These are phyloP conservation scores for Formicarius rufipectus DNA, from an alignment of 2,113 vertebrate genomes.

Conservation along the genomic window DNA sequence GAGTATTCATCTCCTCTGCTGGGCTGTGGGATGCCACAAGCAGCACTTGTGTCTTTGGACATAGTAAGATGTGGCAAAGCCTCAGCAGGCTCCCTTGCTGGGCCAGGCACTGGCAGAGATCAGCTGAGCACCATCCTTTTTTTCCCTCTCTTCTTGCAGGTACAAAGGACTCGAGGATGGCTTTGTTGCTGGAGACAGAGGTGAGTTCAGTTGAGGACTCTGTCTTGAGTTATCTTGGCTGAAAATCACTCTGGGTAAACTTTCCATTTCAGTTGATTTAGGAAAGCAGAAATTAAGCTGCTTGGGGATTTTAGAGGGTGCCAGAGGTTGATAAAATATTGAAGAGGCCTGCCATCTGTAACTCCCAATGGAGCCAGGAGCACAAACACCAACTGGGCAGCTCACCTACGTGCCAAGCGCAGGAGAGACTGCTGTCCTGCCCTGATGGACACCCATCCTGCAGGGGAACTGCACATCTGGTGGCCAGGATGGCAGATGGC, in stretches of 20 bases:
- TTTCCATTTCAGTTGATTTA: slow-evolving; percentile 11
- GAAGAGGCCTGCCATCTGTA: background rate
- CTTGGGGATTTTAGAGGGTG: background rate
- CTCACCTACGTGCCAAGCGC: background rate
- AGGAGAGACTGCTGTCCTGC: background rate
- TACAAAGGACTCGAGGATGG: background rate
- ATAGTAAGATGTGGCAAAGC: background rate
- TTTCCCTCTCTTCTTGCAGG: background rate
- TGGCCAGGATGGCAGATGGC: background rate
- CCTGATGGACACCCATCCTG: background rate
- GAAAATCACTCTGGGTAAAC: slow-evolving; percentile 25
- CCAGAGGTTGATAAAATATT: slow-evolving; percentile 44
- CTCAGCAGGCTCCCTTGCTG: background rate
- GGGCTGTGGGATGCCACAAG: background rate
- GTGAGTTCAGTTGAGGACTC: slow-evolving; percentile 50
- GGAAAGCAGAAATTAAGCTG: background rate
- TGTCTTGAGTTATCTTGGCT: slow-evolving; percentile 2
- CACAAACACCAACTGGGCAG: background rate
- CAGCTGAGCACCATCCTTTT: background rate
- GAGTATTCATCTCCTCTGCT: background rate
- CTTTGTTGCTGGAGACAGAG: background rate
- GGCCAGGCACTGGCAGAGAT: background rate
- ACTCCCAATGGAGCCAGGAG: background rate
- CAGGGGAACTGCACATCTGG: background rate
- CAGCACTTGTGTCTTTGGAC: background rate